A percentile compares a stretch with the other conserved stretches of the same genome.
Conservation (phyloP, 2,113 vertebrate genomes). For the Psammodynastes pulverulentus region DNA sequence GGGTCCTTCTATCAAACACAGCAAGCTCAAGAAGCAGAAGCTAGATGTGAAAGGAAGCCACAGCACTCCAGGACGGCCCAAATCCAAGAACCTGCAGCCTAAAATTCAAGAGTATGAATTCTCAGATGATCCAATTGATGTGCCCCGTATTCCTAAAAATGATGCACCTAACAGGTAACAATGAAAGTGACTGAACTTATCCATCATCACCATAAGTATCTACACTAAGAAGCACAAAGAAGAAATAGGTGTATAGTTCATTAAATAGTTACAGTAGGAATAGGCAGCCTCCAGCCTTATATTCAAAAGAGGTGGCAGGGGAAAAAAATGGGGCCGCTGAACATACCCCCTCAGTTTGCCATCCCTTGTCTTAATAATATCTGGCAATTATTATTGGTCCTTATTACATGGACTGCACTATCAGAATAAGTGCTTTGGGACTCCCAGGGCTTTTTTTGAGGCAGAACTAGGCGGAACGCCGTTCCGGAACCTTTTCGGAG, state of each 20-base stretch:
- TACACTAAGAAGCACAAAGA: background rate
- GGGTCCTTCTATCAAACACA: constrained; percentile 84
- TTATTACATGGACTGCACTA: background rate
- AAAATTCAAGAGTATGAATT: constrained; percentile 98
- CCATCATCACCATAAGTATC: background rate
- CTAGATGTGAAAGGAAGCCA: constrained; percentile 90
- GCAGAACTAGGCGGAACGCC: no score
- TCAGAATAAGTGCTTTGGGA: background rate
- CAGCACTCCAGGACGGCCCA: constrained; percentile 87
- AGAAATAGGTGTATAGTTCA: background rate
- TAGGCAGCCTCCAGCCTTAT: background rate
- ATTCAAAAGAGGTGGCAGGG: background rate
- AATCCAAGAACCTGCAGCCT: constrained; percentile 91
- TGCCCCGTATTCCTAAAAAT: constrained; percentile 95
- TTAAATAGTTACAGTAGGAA: background rate
- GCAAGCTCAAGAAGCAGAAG: constrained; percentile 96
- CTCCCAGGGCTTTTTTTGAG: no score
- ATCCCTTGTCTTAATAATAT: background rate
- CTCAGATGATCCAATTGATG: constrained; percentile 90
- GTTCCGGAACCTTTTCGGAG: no score
- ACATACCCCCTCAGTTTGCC: background rate
- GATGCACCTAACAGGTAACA: constrained; percentile 93
- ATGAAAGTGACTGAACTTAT: background rate
- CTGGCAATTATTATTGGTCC: background rate
- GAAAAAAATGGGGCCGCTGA: background rate